Base-by-base conservation (phyloP, 2,888 invertebrate genomes). In the Lasioglossum oenotherae region DNA sequence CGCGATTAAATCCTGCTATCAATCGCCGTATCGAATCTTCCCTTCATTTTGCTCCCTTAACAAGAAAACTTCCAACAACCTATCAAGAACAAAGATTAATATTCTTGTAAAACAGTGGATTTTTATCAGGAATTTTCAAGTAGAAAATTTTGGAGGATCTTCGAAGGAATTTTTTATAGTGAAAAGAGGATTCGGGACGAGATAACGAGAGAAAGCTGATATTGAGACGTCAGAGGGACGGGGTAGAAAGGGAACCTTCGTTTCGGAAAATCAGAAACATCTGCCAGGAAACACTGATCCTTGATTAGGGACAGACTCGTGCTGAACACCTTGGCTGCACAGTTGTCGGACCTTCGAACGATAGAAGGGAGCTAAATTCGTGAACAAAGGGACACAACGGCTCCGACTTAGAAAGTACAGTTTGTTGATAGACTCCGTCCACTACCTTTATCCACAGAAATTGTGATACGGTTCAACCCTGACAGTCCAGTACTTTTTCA, bases 281-380 rank as follows among this genome's bases (percentile, higher is more conserved):
- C 92, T 92, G 92, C 78, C 87, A 90, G 90, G 86, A 90, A 91
- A 90, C 81, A 88, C 85, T 74, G 90, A 88, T 88, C 89, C 85
- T 83, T 87, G 91, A 91, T 90, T 89, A 89, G 81, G 76, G 78
- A 75, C 82, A 49, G 86, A 78, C 90, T 85, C 89, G 91, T 91
- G 89, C 88, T 80, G 82, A 72, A 87, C 90, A 89, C 87, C 88
- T 91, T 88, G 79, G n/a, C 81, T 76, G 38, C 78, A 49, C 76
- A 53, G 46, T 82, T 74, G 76, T 57, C 41, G 60, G 57, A 16
- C 74, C 82, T 72, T 53, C 67, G 35, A 67, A 31, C 46, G 80
- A 38, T 74, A 38, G 74, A 78, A 78, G 60, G 60, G 23, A 60
- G n/a, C 27, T 14, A 44, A 81, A 44, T 53, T 74, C 49, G 49